These are phyloP conservation scores for Bombus sylvicola DNA, from an alignment of 1,140 invertebrate genomes.

Conservation along the genomic window DNA sequence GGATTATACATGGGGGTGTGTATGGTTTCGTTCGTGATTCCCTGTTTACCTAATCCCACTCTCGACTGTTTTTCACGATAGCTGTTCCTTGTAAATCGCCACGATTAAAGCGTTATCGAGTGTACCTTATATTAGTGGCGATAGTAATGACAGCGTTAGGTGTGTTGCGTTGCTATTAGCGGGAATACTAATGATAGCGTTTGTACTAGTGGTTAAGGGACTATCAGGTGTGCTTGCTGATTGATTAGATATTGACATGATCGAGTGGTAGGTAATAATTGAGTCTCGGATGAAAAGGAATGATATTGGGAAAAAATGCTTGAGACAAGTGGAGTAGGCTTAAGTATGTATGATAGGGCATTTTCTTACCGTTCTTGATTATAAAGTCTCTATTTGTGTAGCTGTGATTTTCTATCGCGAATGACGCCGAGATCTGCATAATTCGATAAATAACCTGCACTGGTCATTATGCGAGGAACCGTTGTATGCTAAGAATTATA, in stretches of 20 bases:
- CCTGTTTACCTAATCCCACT: not conserved
- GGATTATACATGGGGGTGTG: not conserved
- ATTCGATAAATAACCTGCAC: slow-evolving; percentile 6
- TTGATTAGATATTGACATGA: not conserved
- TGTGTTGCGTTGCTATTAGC: slow-evolving; percentile 13
- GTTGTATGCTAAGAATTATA: slow-evolving; percentile 24
- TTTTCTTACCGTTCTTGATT: not conserved
- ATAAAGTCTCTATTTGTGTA: not conserved
- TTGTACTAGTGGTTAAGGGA: not conserved
- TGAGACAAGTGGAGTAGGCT: not conserved
- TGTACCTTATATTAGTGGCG: not conserved
- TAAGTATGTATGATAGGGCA: not conserved
- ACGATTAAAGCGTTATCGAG: not conserved
- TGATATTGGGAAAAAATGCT: no score
- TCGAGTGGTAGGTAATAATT: not conserved
- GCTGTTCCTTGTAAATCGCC: not conserved
- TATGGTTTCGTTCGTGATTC: not conserved
- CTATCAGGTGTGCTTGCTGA: not conserved
- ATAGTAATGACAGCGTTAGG: not conserved
- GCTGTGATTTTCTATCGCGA: not conserved
- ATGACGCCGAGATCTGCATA: not conserved
- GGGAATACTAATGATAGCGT: slow-evolving; percentile 7
- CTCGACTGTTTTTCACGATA: not conserved
- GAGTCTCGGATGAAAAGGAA: not conserved
- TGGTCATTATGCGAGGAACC: slow-evolving; percentile 16